Evolutionary conservation across 2,888 invertebrate species (phyloP).

Genomic region (Bellardia pandia): DNA sequence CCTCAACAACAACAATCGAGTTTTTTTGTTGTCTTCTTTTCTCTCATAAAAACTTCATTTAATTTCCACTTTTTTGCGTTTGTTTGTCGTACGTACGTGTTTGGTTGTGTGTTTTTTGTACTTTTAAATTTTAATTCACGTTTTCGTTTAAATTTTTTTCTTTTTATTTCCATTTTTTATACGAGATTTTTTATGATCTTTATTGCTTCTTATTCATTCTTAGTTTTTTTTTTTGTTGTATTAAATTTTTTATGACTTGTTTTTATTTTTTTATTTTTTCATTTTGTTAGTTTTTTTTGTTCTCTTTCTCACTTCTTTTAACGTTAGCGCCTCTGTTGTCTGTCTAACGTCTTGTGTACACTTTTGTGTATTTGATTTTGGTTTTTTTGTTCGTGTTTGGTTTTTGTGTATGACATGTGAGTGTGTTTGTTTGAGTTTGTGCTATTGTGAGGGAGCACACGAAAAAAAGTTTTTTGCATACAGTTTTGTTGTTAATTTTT

Average conservation of each 20-base stretch:
- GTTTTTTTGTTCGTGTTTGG: constrained; percentile 68
- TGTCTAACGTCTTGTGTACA: constrained; percentile 63
- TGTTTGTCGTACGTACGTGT: constrained; percentile 21
- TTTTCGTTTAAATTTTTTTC: constrained; percentile 73
- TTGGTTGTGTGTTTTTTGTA: constrained; percentile 72
- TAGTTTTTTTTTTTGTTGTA: constrained; percentile 40
- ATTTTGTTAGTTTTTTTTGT: constrained; percentile 43
- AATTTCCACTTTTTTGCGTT: constrained; percentile 50
- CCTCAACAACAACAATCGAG: constrained; percentile 53
- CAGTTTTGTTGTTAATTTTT: constrained; percentile 63
- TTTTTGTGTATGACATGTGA: constrained; percentile 48
- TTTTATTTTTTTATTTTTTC: constrained; percentile 46
- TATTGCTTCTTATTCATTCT: constrained; percentile 74
- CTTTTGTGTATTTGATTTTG: constrained; percentile 57
- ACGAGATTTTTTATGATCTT: constrained; percentile 73
- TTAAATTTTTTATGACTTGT: constrained; percentile 71
- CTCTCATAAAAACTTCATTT: constrained; percentile 57
- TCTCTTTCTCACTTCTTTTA: constrained; percentile 56
- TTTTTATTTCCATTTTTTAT: constrained; percentile 60
- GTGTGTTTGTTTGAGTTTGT: constrained; percentile 30
- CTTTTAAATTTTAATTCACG: constrained; percentile 75
- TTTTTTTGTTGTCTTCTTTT: constrained; percentile 20
- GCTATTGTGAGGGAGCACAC: constrained; percentile 59
- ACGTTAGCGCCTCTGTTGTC: constrained; percentile 68
- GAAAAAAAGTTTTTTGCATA: constrained; percentile 57